Percentiles rank a stretch among this genome's conserved stretches.
Evolutionary conservation across 2,113 vertebrate genomes (phyloP).

Genomic region (Oreochromis tanganicae): DNA sequence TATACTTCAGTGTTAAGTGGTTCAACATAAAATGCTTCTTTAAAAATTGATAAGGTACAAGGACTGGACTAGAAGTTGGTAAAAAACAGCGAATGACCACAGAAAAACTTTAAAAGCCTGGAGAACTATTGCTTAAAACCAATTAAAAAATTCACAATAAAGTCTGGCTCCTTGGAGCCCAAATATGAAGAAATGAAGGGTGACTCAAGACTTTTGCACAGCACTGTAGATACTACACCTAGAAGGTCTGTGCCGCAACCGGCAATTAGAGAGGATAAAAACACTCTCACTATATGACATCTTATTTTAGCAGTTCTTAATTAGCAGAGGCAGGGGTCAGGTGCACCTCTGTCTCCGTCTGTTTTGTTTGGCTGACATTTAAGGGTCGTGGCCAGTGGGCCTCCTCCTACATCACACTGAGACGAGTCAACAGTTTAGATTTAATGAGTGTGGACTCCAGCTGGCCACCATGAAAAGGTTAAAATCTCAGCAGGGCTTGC

Average conservation of each 20-base stretch:
- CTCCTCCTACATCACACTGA: constrained; percentile 37
- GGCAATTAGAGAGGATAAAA: constrained; percentile 31
- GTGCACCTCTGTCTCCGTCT: constrained; percentile 43
- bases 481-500: constrained; percentile 49
- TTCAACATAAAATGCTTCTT: background rate
- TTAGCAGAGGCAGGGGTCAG: constrained; percentile 55
- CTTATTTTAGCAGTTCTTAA: constrained; percentile 49
- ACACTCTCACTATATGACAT: constrained; percentile 23
- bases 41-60: background rate
- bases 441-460: constrained; percentile 69
- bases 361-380: constrained; percentile 70
- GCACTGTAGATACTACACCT: background rate
- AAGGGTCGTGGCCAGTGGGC: constrained; percentile 51
- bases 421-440: constrained; percentile 60
- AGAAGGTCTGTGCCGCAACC: background rate
- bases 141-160: background rate
- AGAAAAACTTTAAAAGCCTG: background rate
- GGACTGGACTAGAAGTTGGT: background rate
- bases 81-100: background rate
- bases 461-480: constrained; percentile 66
- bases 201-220: background rate
- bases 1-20: background rate
- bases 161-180: background rate
- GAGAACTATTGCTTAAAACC: background rate
- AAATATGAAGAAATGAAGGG: background rate